Conservation (phyloP, 2,888 invertebrate genomes). For the Pachydiplax longipennis region DNA sequence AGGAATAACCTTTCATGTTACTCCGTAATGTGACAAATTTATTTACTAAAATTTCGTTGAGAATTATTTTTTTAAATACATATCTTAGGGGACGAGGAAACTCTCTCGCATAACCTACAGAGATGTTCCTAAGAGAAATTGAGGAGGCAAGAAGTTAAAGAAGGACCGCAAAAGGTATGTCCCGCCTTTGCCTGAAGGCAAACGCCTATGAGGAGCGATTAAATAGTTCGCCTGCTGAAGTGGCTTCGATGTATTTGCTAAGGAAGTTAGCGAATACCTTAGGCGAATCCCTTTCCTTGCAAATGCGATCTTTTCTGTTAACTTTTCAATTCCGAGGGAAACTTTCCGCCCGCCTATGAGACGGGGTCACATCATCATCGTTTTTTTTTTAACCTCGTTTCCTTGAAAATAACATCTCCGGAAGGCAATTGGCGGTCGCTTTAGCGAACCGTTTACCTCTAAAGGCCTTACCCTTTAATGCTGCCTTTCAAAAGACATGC, state of each 20-base stretch:
- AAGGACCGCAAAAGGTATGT: too few relatives aligned
- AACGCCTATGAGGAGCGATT: neutral
- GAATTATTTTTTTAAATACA: too few relatives aligned
- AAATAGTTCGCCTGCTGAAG: neutral
- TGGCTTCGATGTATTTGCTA: neutral
- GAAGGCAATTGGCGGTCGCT: neutral
- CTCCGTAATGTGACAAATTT: too few relatives aligned
- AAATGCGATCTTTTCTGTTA: neutral
- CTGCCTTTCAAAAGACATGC: too few relatives aligned
- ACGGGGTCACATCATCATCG: neutral
- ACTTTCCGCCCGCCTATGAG: neutral
- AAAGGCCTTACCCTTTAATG: too few relatives aligned
- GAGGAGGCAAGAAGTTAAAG: too few relatives aligned
- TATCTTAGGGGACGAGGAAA: too few relatives aligned
- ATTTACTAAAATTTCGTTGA: too few relatives aligned
- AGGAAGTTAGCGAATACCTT: neutral
- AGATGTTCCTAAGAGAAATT: too few relatives aligned
- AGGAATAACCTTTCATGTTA: too few relatives aligned
- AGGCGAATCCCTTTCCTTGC: neutral
- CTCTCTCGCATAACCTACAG: too few relatives aligned
- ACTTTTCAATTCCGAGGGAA: neutral
- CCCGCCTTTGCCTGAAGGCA: neutral
- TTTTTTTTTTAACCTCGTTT: neutral
- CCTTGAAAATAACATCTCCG: neutral
- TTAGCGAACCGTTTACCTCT: too few relatives aligned